phyloP scores from a whole-genome alignment of 2,888 invertebrate genomes.

The Hypomecis atomaria region DNA sequence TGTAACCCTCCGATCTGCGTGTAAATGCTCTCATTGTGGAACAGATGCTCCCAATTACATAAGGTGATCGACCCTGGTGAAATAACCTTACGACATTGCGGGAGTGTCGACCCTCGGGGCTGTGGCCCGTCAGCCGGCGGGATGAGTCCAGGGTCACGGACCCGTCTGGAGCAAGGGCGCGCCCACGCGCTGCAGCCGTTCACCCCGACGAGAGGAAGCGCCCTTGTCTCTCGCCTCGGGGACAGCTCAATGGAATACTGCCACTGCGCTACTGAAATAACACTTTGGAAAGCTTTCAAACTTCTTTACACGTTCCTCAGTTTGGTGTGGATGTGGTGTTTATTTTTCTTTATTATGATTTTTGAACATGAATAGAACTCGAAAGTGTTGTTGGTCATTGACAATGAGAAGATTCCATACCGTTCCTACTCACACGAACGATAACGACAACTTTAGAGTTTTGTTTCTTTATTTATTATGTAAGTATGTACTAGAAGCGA shows the following conservation, averaged over 20 bases:
- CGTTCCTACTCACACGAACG: too few relatives aligned
- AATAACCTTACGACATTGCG: slow-evolving; percentile 60
- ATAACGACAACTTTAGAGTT: too few relatives aligned
- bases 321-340: neutral
- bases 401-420: too few relatives aligned
- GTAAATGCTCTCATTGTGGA: slow-evolving; percentile 45
- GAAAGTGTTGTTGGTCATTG: too few relatives aligned
- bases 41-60: slow-evolving; percentile 44
- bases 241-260: slow-evolving; percentile 11
- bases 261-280: slow-evolving; percentile 5
- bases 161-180: slow-evolving; percentile 33
- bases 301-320: neutral
- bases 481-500: too few relatives aligned
- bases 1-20: slow-evolving; percentile 35
- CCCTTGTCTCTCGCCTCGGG: slow-evolving; percentile 32
- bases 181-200: slow-evolving; percentile 27
- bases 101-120: slow-evolving; percentile 57
- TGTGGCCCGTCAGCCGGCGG: slow-evolving; percentile 45
- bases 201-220: slow-evolving; percentile 37
- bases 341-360: too few relatives aligned
- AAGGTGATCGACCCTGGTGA: slow-evolving; percentile 53
- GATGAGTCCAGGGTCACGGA: slow-evolving; percentile 33
- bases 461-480: too few relatives aligned
- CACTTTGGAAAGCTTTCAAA: slow-evolving; percentile 1
- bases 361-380: too few relatives aligned